A percentile compares a stretch with the other conserved stretches of the same genome.
Evolutionary conservation across 2,113 vertebrate species (phyloP).

Genomic region (Diglossa brunneiventris): DNA sequence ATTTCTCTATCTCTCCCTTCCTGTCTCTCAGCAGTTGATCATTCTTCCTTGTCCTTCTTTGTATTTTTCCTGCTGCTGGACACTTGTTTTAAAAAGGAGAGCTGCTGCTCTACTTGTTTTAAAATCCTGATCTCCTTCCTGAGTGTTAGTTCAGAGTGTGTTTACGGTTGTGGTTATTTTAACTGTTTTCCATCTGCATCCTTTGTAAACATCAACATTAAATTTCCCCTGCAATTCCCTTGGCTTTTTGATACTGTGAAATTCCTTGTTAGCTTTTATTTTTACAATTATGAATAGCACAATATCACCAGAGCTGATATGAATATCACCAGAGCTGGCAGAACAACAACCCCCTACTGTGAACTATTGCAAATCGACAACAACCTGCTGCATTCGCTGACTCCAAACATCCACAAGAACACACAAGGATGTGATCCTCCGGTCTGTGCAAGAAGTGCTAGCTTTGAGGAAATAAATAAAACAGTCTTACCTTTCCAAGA

Average conservation of each 20-base stretch:
- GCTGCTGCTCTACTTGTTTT: not conserved
- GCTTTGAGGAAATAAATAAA: slow-evolving; percentile 27
- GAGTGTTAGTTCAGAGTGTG: not conserved
- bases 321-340: not conserved
- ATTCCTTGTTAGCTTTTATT: not conserved
- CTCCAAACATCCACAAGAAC: not conserved
- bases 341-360: not conserved
- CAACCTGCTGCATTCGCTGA: not conserved
- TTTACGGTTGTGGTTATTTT: not conserved
- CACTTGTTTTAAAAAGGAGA: not conserved
- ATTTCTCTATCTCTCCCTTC: not conserved
- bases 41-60: not conserved
- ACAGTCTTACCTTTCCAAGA: slow-evolving; percentile 90
- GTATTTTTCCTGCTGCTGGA: not conserved
- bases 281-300: not conserved
- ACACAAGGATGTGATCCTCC: not conserved
- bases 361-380: not conserved
- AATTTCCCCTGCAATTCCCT: not conserved
- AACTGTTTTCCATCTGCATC: not conserved
- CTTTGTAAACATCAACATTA: not conserved
- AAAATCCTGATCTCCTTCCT: not conserved
- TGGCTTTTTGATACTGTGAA: not conserved
- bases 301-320: not conserved
- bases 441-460: not conserved
- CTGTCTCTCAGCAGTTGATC: not conserved